phyloP scores from a whole-genome alignment of 1,140 invertebrate genomes.

The Pantala flavescens region DNA sequence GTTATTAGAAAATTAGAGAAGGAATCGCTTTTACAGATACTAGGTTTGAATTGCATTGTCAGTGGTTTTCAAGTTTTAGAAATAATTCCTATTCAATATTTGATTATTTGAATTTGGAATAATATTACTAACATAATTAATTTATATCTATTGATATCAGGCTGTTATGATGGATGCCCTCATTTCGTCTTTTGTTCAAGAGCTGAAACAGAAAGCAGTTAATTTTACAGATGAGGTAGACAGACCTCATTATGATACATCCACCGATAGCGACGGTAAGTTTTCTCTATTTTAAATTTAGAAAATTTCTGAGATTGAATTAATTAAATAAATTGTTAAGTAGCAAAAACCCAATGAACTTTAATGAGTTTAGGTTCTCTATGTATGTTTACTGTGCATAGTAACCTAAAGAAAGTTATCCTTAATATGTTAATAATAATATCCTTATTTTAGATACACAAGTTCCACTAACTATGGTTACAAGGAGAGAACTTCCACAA shows the following conservation, averaged over 20 bases:
- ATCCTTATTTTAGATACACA: conserved; percentile 41
- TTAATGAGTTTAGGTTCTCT: too few species aligned
- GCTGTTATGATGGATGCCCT: conserved; percentile 86
- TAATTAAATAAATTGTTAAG: background rate
- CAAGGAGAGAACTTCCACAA: conserved; percentile 35
- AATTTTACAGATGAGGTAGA: conserved; percentile 35
- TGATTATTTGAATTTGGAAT: too few species aligned
- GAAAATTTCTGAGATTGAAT: background rate
- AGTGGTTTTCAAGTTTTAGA: too few species aligned
- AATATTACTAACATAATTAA: too few species aligned
- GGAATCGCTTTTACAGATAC: too few species aligned
- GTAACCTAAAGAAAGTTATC: too few species aligned
- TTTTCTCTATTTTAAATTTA: background rate
- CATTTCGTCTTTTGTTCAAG: conserved; percentile 73
- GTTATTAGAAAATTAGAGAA: too few species aligned
- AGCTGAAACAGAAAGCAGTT: conserved; percentile 43
- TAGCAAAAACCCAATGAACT: too few species aligned
- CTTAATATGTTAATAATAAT: too few species aligned
- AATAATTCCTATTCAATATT: too few species aligned
- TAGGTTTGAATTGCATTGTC: too few species aligned
- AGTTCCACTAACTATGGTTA: conserved; percentile 36
- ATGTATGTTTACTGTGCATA: too few species aligned
- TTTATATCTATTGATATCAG: conserved; percentile 27
- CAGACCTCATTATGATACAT: conserved; percentile 28
- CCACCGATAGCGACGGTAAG: conserved; percentile 35